phyloP scores from a whole-genome alignment of 2,797 vertebrate species.

The Anableps anableps region DNA sequence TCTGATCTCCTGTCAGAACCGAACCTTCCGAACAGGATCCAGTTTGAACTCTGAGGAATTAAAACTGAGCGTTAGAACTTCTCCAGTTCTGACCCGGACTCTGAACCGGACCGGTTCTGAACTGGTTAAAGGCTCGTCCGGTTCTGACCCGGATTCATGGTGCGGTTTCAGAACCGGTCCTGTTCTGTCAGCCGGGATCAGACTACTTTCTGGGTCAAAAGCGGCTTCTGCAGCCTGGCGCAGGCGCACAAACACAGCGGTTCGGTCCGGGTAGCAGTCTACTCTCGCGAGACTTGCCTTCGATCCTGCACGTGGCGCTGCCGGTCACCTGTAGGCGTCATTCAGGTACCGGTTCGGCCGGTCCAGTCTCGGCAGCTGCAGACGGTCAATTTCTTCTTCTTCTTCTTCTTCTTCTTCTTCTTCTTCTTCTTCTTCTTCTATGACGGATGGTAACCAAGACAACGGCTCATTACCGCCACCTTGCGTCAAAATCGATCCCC shows the following conservation, averaged over 20 bases:
- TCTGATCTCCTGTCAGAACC: background rate
- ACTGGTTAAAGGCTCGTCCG: no score
- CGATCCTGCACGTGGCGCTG: background rate
- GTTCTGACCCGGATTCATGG: background rate
- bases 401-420: background rate
- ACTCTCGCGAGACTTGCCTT: background rate
- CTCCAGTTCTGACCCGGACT: background rate
- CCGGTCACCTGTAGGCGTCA: slow-evolving; percentile 16
- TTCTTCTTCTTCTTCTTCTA: background rate
- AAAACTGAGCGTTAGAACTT: background rate
- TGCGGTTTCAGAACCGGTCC: background rate
- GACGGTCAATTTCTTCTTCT: background rate
- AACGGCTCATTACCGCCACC: background rate
- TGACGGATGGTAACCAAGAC: no score
- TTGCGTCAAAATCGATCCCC: no score
- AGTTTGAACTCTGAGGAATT: background rate
- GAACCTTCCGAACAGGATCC: background rate
- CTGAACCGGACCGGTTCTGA: background rate
- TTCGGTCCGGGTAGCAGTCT: background rate
- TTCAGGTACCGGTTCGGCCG: background rate
- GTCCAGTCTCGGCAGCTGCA: background rate
- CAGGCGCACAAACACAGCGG: background rate
- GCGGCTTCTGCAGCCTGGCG: background rate
- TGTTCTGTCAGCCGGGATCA: background rate
- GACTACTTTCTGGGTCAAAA: background rate